Conservation (phyloP, 2,113 vertebrate species). For the Macroglossus sobrinus region DNA sequence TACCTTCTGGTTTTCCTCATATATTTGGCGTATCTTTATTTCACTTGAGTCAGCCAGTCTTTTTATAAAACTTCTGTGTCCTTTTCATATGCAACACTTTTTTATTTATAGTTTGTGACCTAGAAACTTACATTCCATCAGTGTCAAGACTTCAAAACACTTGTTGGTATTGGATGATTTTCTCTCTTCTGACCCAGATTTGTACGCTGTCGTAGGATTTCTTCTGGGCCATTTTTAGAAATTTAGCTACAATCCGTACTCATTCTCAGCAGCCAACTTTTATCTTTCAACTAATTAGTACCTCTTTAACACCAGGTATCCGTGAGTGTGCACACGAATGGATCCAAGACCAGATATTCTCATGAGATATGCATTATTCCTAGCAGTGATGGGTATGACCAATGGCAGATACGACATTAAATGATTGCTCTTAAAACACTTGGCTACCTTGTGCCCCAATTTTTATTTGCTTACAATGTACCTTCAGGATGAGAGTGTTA, state of each 20-base stretch:
- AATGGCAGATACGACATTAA: not conserved
- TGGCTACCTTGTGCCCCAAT: not conserved
- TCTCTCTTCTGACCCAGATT: not conserved
- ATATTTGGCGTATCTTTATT: not conserved
- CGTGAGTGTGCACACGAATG: accelerated
- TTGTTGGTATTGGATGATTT: accelerated
- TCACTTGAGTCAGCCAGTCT: not conserved
- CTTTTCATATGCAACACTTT: not conserved
- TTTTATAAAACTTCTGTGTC: not conserved
- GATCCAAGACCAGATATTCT: not conserved
- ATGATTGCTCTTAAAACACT: not conserved
- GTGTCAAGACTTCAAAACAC: not conserved
- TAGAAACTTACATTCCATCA: not conserved
- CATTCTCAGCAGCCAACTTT: not conserved
- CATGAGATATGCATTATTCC: not conserved
- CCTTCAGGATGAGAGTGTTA: not conserved
- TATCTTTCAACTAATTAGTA: not conserved
- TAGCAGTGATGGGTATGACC: not conserved
- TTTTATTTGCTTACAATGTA: not conserved
- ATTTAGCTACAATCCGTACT: not conserved
- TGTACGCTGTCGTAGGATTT: not conserved
- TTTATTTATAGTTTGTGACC: not conserved
- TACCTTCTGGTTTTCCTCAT: not conserved
- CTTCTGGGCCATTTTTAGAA: not conserved
- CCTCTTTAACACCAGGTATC: not conserved